These are phyloP conservation scores for Cerastis leucographa DNA, from an alignment of 2,888 invertebrate species.

Conservation along the genomic window DNA sequence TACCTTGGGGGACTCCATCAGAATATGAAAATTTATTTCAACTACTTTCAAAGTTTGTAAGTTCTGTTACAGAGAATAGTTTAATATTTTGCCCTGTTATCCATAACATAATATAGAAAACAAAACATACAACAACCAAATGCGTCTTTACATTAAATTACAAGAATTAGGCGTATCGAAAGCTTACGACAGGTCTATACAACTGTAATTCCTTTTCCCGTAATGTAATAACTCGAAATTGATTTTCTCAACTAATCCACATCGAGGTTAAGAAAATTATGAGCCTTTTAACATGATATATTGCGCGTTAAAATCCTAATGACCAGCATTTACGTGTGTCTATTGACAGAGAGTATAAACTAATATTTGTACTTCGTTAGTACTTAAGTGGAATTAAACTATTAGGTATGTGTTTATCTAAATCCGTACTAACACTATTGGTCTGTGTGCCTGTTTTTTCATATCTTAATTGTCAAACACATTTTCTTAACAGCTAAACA, in stretches of 20 bases:
- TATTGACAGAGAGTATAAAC: conserved; percentile 6
- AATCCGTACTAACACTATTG: background rate
- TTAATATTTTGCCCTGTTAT: background rate
- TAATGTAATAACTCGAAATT: background rate
- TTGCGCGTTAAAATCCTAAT: background rate
- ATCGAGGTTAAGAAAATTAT: background rate
- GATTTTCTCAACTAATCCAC: background rate
- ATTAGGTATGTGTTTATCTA: background rate
- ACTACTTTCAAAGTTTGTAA: background rate
- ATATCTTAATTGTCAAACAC: background rate
- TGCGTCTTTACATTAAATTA: background rate
- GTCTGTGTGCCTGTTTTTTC: background rate
- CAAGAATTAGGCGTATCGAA: background rate
- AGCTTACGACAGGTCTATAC: background rate
- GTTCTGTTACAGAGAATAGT: background rate
- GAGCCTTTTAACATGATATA: background rate
- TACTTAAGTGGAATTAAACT: conserved; percentile 6
- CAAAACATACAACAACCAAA: background rate
- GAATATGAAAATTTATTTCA: background rate
- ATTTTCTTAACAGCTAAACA: background rate
- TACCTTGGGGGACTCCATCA: background rate
- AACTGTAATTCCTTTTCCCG: background rate
- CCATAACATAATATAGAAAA: background rate
- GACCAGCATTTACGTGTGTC: background rate
- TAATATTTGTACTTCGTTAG: conserved; percentile 25